Base-by-base conservation (phyloP, 2,888 invertebrate species). In the Stramonita haemastoma region DNA sequence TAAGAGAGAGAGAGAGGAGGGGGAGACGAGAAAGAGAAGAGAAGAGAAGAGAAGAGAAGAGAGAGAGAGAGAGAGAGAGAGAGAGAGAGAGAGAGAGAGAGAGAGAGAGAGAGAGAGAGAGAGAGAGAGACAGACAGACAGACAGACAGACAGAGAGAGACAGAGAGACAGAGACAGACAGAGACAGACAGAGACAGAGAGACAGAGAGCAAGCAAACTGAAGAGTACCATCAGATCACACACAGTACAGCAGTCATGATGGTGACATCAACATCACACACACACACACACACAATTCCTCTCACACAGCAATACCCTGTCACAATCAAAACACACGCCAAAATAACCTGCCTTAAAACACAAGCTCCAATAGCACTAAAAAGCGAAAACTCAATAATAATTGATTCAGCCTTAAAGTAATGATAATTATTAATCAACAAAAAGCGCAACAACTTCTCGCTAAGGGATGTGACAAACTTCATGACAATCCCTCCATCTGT, bases 241-340 rank as follows among this genome's bases (percentile, higher is more conserved):
- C 29, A 79, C 19, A 79, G 29, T 34, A 79, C 34, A 73, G 29
- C 77, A 86, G 29, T 87, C n/a, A 32, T 87, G 29, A 26, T 84
- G 34, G 32, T 84, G 34, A 6, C 34, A 84, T 26, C 34, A 84
- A 26, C 34, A 84, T 26, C 34, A 36, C 15, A 32, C 56, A 32
- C 56, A 87, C n/a, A 29, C 34, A 36, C 15, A 32, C 56, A 32
- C 56, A 87, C n/a, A 29, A 87, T 32, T 86, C 15, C 29, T 56
- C n/a, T 32, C 19, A 56, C 66, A 56, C 29, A 70, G 26, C 19
- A 34, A 70, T 36, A 70, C 29, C 29, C 34, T 57, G 19, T 73
- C 22, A 60, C 26, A 46, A 26, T 22, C 22, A 4, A n/a, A n/a
- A 70, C 22, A 36, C 22, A 60, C 17, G 46, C 46, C 46, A 46